Base-by-base conservation (phyloP, 2,888 invertebrate species). In the Netelia inedita region DNA sequence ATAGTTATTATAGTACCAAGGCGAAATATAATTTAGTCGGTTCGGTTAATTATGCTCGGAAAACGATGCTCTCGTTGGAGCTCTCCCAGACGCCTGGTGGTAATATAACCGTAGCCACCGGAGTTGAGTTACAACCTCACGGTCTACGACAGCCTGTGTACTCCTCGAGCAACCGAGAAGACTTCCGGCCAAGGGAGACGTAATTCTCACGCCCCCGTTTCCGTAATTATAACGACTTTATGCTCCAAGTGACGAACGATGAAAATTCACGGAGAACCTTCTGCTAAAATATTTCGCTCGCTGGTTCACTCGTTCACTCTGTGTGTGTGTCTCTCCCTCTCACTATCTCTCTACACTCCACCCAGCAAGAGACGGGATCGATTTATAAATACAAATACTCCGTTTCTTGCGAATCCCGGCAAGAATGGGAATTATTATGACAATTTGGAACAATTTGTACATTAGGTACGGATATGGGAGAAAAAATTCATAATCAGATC, bases 201-300 rank as follows among this genome's bases (percentile, higher is more conserved):
- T 59, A 74, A 81, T 79, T 85, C 84, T 78, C 84, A 85, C 84
- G 84, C 78, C 78, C 69, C 69, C 69, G 73, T 85, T 81, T 74
- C 57, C 73, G 69, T 79, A 78, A 81, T 85, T 81, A 81, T 41
- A 80, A 66, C 68, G 61, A 65, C 69, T 84, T 78, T 35, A 50
- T 41, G 11, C n/a, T 46, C 1, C n/a, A 10, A 6, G 14, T 28
- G 61, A 69, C 69, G 61, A 81, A 16, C 41, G 6, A 55, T 9
- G 19, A 59, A 53, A 68, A 59, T 19, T 23, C 19, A 35, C 35
- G 35, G 66, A 73, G 16, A n/a, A 19, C 9, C 43, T 46, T 61
- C n/a, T n/a, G 41, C 66, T 21, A 41, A 41, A 21, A 10, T 28
- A 6, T 41, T 14, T 21, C 1, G 46, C 35, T 73, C 21, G 23